Conservation (phyloP, 2,797 vertebrate species). For the Phoxinus dragarum region DNA sequence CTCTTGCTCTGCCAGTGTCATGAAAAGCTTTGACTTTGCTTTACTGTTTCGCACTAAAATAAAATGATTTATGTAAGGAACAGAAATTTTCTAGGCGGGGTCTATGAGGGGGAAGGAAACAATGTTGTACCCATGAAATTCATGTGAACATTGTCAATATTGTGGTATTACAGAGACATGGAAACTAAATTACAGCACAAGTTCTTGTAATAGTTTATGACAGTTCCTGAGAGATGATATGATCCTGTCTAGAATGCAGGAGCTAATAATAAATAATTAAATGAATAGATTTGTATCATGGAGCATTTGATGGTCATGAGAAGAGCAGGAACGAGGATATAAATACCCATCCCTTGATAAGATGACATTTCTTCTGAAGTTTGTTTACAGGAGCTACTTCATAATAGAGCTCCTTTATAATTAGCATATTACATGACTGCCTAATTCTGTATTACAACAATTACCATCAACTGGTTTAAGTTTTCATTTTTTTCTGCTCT, state of each 20-base stretch:
- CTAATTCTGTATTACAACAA: conserved; percentile 46
- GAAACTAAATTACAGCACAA: conserved; percentile 40
- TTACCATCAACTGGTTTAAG: conserved; percentile 16
- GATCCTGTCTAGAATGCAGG: conserved; percentile 22
- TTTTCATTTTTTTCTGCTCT: background rate
- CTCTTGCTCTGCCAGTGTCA: conserved; percentile 27
- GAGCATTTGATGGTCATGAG: conserved; percentile 45
- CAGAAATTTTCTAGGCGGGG: conserved; percentile 51
- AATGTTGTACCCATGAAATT: background rate
- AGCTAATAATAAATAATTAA: conserved; percentile 50
- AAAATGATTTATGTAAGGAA: conserved; percentile 56
- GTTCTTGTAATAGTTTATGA: conserved; percentile 49
- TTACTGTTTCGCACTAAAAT: conserved; percentile 60
- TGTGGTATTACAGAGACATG: conserved; percentile 24
- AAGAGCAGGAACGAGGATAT: conserved; percentile 45
- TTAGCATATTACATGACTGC: conserved; percentile 52
- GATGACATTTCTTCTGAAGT: conserved; percentile 48
- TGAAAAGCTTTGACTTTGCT: conserved; percentile 57
- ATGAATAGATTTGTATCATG: conserved; percentile 47
- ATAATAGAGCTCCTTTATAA: conserved; percentile 35
- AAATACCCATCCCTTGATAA: conserved; percentile 47
- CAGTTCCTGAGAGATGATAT: conserved; percentile 44
- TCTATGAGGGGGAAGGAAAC: conserved; percentile 50
- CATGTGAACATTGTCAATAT: conserved; percentile 6
- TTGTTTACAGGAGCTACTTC: conserved; percentile 55